Conservation (phyloP, 2,888 invertebrate species). For the Microchrysa polita region DNA sequence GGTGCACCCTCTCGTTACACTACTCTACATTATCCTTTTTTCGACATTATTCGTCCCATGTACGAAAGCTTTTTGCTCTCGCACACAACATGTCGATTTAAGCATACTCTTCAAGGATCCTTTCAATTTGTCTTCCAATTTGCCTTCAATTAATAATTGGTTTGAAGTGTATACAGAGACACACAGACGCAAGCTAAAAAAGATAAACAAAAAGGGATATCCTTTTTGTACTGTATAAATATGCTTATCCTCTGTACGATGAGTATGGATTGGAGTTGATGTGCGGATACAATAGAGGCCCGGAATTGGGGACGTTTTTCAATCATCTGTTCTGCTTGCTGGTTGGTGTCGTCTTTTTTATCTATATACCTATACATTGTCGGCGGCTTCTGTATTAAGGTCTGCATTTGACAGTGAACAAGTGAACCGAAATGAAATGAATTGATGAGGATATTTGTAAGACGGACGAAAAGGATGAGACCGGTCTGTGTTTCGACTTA, state of each 20-base stretch:
- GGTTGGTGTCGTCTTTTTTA: not conserved
- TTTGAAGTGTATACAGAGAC: too few species aligned
- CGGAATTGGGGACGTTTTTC: not conserved
- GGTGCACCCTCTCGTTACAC: too few species aligned
- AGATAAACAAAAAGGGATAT: not conserved
- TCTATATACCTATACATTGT: not conserved
- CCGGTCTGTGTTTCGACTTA: not conserved
- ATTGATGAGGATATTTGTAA: slow-evolving; percentile 2
- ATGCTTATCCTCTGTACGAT: too few species aligned
- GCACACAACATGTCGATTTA: not conserved
- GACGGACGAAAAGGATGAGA: not conserved
- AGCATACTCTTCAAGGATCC: not conserved
- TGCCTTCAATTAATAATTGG: slow-evolving; percentile 24
- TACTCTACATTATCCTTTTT: not conserved
- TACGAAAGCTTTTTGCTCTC: not conserved
- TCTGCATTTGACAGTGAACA: not conserved
- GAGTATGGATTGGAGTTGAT: not conserved
- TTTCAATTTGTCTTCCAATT: slow-evolving; percentile 27
- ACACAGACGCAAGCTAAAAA: not conserved
- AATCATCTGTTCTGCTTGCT: not conserved
- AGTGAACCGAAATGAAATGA: slow-evolving; percentile 9
- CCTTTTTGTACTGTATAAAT: too few species aligned
- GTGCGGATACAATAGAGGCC: not conserved
- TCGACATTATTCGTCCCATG: not conserved
- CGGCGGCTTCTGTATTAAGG: not conserved